Percentiles rank a stretch among this genome's conserved stretches.
These are phyloP conservation scores for Scaptomyza reducta DNA, from an alignment of 2,888 invertebrate genomes.

Conservation along the genomic window DNA sequence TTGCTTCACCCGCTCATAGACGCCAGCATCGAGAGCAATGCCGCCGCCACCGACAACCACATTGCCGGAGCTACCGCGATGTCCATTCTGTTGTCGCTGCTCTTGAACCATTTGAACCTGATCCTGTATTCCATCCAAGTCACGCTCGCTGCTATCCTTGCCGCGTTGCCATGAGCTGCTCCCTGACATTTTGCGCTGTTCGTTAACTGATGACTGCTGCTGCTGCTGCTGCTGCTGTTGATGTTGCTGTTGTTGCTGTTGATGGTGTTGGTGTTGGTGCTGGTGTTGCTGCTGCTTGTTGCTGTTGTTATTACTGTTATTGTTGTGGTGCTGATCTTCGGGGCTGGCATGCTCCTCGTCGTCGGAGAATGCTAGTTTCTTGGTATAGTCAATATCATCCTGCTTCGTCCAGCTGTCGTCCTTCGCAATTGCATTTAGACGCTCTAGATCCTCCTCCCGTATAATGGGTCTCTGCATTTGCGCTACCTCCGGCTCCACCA, in stretches of 20 bases:
- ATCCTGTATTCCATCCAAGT: constrained; percentile 50
- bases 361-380: constrained; percentile 97
- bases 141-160: constrained; percentile 56
- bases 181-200: constrained; percentile 55
- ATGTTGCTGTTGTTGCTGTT: constrained; percentile 11
- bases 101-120: constrained; percentile 58
- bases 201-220: constrained; percentile 33
- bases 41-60: constrained; percentile 56
- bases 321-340: constrained; percentile 66
- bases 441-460: constrained; percentile 95
- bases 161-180: constrained; percentile 66
- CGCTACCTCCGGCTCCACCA: constrained; percentile 86
- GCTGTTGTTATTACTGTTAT: constrained; percentile 17
- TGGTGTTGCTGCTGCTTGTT: constrained; percentile 28
- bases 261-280: constrained; percentile 53
- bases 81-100: constrained; percentile 83
- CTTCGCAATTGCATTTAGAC: constrained; percentile 95
- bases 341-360: constrained; percentile 88
- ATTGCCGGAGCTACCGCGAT: constrained; percentile 83
- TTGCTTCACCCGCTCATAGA: constrained; percentile 92
- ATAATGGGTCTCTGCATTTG: constrained; percentile 93
- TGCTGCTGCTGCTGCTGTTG: constrained; percentile 51
- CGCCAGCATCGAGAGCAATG: constrained; percentile 87
- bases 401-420: constrained; percentile 96
- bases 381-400: constrained; percentile 97